These are phyloP conservation scores for Lasioglossum vierecki DNA, from an alignment of 2,888 invertebrate genomes.

Conservation along the genomic window DNA sequence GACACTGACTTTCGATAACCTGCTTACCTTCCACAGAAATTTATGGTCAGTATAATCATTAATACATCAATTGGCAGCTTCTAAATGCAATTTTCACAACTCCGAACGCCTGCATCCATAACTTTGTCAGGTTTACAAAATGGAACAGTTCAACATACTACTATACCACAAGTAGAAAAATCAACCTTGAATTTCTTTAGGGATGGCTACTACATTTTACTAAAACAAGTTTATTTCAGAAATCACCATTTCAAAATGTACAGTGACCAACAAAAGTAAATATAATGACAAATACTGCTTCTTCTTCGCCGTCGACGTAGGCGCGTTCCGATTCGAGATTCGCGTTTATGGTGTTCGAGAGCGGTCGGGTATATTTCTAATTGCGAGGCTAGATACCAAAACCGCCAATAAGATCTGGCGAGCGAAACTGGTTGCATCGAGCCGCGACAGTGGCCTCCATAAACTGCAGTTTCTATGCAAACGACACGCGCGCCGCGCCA, in stretches of 20 bases:
- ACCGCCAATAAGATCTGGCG: conserved; percentile 47
- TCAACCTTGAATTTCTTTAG: background rate
- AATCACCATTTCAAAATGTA: background rate
- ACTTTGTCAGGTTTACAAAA: background rate
- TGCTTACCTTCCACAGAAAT: background rate
- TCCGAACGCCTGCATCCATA: background rate
- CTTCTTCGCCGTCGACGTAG: too few species aligned
- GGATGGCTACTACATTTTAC: background rate
- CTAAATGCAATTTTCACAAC: background rate
- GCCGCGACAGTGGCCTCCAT: conserved; percentile 37
- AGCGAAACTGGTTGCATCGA: conserved; percentile 35
- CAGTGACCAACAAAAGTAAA: background rate
- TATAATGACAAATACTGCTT: too few species aligned
- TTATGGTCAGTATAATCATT: background rate
- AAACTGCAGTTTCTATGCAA: conserved; percentile 69
- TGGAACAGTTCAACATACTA: background rate
- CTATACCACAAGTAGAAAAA: background rate
- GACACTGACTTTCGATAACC: background rate
- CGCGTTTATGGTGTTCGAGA: conserved; percentile 68
- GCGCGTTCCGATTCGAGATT: conserved; percentile 52
- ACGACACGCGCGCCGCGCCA: conserved; percentile 62
- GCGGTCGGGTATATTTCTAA: conserved; percentile 72
- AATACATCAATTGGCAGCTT: background rate
- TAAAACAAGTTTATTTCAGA: background rate
- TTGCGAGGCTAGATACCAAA: conserved; percentile 70